Conservation (phyloP, 2,113 vertebrate species). For the Oryzias javanicus region DNA sequence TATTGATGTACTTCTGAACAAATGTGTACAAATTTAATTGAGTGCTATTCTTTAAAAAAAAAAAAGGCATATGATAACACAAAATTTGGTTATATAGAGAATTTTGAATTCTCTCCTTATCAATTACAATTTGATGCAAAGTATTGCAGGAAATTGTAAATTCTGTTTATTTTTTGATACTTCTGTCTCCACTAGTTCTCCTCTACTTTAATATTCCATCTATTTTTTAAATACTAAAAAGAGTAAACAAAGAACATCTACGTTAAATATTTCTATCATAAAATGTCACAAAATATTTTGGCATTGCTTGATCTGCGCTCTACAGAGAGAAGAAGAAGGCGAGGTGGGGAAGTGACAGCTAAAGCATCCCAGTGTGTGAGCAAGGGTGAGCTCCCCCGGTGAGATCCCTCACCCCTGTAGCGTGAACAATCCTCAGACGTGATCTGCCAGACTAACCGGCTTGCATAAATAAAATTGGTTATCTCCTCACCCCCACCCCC, state of each 20-base stretch:
- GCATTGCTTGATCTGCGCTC: slow-evolving; percentile 57
- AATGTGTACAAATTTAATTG: no score
- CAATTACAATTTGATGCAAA: no score
- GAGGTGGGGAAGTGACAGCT: slow-evolving; percentile 59
- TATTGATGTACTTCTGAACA: no score
- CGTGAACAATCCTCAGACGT: slow-evolving; percentile 74
- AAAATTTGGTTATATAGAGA: neutral
- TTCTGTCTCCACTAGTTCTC: no score
- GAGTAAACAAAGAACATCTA: slow-evolving; percentile 1
- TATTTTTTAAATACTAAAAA: slow-evolving; percentile 3
- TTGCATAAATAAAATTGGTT: slow-evolving; percentile 80
- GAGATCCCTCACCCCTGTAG: slow-evolving; percentile 72
- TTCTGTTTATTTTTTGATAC: no score
- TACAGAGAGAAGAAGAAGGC: slow-evolving; percentile 35
- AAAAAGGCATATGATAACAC: neutral
- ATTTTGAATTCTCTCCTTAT: neutral
- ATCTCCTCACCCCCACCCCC: slow-evolving; percentile 74
- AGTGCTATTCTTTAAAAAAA: neutral
- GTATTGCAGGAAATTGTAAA: no score
- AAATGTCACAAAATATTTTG: slow-evolving; percentile 56
- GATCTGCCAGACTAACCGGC: slow-evolving; percentile 73
- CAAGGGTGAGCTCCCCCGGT: slow-evolving; percentile 69
- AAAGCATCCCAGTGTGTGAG: slow-evolving; percentile 70
- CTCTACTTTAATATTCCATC: neutral
- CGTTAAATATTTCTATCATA: slow-evolving; percentile 15